These are phyloP conservation scores for Ptychadena robeensis DNA, from an alignment of 2,797 vertebrate species.

Conservation along the genomic window DNA sequence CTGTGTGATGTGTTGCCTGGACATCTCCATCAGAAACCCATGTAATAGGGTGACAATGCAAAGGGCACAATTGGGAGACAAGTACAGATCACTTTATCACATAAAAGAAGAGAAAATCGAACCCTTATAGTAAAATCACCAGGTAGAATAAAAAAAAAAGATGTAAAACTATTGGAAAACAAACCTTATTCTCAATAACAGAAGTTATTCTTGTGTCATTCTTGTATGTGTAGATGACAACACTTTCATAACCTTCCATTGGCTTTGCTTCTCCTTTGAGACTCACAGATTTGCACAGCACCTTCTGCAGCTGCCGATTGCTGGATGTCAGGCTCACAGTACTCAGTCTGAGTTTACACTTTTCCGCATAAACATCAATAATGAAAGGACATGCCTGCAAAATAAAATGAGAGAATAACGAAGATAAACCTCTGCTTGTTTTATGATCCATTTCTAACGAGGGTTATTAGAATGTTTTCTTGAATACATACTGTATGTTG, in stretches of 20 bases:
- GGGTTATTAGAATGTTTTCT: too few species aligned
- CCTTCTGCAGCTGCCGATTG: conserved; percentile 80
- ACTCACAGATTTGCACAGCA: conserved; percentile 81
- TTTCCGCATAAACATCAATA: conserved; percentile 81
- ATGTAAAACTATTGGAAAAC: neutral
- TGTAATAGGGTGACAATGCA: too few species aligned
- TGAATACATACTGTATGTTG: too few species aligned
- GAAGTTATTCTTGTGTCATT: conserved; percentile 84
- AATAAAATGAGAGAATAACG: neutral
- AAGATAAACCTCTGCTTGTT: neutral
- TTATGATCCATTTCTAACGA: too few species aligned
- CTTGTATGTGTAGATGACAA: conserved; percentile 80
- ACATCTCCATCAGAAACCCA: too few species aligned
- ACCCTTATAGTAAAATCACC: too few species aligned
- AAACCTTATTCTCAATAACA: conserved; percentile 90
- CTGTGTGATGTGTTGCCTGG: too few species aligned
- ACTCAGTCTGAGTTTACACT: conserved; percentile 77
- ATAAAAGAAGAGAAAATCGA: too few species aligned
- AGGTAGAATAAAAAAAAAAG: too few species aligned
- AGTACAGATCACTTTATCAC: too few species aligned
- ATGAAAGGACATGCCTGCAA: conserved; percentile 89
- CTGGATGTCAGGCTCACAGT: conserved; percentile 78
- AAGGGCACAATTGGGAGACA: too few species aligned
- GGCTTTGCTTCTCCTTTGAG: conserved; percentile 76
- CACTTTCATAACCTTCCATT: conserved; percentile 79